A percentile compares a stretch with the other conserved stretches of the same genome.
Evolutionary conservation across 2,797 vertebrate genomes (phyloP).

Genomic region (Poeciliopsis presidionis): DNA sequence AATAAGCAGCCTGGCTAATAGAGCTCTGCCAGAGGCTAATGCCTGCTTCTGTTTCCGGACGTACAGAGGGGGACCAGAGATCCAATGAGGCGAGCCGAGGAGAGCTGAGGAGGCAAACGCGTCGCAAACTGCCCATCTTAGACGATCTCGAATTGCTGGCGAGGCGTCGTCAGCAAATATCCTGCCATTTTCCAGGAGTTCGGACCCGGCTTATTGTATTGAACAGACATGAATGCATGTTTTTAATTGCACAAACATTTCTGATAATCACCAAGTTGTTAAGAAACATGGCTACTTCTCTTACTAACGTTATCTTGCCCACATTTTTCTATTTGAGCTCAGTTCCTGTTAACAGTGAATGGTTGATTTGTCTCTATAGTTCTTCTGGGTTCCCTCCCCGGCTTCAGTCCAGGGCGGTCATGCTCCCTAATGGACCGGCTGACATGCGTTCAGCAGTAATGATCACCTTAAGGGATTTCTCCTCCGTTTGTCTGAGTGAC

Average conservation of each 20-base stretch:
- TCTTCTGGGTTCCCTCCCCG: slow-evolving; percentile 28
- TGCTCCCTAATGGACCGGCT: slow-evolving; percentile 81
- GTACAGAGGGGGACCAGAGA: slow-evolving; percentile 16
- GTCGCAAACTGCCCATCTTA: slow-evolving; percentile 55
- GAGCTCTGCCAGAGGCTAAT: slow-evolving; percentile 66
- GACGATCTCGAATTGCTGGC: slow-evolving; percentile 40
- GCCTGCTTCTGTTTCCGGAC: slow-evolving; percentile 55
- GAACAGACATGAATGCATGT: no score
- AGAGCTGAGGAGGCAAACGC: slow-evolving; percentile 56
- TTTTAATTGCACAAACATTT: no score
- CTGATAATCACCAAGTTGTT: no score
- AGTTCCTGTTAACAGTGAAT: not conserved
- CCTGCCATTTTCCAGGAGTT: slow-evolving; percentile 53
- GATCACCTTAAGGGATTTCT: slow-evolving; percentile 86
- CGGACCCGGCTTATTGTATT: slow-evolving; percentile 41
- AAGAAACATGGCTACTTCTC: not conserved
- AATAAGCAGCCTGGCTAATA: slow-evolving; percentile 75
- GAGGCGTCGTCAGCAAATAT: slow-evolving; percentile 69
- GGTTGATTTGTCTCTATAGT: slow-evolving; percentile 25
- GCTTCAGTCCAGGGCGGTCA: slow-evolving; percentile 71
- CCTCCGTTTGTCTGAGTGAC: slow-evolving; percentile 79
- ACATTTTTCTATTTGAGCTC: slow-evolving; percentile 2
- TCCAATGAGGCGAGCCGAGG: slow-evolving; percentile 18
- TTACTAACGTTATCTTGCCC: not conserved
- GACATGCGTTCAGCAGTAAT: slow-evolving; percentile 85